A percentile compares a stretch with the other conserved stretches of the same genome.
These are phyloP conservation scores for Microchrysa polita DNA, from an alignment of 2,888 invertebrate genomes.

Conservation along the genomic window DNA sequence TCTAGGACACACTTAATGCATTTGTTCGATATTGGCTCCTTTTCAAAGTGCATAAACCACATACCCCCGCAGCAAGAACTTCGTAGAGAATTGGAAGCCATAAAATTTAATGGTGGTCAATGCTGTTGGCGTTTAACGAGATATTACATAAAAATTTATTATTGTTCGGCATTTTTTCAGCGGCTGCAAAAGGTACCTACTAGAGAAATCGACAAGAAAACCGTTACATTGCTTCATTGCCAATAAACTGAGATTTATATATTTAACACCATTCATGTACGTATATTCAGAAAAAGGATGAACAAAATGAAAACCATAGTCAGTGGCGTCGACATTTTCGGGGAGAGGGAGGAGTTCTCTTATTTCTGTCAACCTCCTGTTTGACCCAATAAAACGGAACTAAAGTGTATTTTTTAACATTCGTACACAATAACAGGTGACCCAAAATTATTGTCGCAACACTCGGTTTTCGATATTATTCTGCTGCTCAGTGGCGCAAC, in stretches of 20 bases:
- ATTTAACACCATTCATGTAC: background rate
- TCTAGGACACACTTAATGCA: too few relatives aligned
- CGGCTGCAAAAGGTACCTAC: background rate
- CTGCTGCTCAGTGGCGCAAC: too few relatives aligned
- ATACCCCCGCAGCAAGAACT: background rate
- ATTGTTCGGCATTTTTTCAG: background rate
- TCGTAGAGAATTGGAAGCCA: background rate
- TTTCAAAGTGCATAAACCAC: conserved; percentile 4
- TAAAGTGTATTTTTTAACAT: too few relatives aligned
- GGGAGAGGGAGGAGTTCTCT: too few relatives aligned
- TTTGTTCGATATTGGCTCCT: background rate
- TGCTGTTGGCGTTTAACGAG: conserved; percentile 4
- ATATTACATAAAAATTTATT: conserved; percentile 24
- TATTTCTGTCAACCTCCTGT: too few relatives aligned
- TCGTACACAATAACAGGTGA: too few relatives aligned
- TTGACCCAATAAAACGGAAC: too few relatives aligned
- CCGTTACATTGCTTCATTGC: background rate
- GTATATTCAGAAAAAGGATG: too few relatives aligned
- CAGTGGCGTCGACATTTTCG: too few relatives aligned
- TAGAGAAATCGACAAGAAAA: background rate
- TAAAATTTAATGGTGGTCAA: conserved; percentile 29
- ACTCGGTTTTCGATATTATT: too few relatives aligned
- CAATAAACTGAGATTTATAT: conserved; percentile 11
- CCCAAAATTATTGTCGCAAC: too few relatives aligned
- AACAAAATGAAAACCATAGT: too few relatives aligned